These are phyloP conservation scores for Aviceda subcristata DNA, from an alignment of 2,113 vertebrate species.

Conservation along the genomic window DNA sequence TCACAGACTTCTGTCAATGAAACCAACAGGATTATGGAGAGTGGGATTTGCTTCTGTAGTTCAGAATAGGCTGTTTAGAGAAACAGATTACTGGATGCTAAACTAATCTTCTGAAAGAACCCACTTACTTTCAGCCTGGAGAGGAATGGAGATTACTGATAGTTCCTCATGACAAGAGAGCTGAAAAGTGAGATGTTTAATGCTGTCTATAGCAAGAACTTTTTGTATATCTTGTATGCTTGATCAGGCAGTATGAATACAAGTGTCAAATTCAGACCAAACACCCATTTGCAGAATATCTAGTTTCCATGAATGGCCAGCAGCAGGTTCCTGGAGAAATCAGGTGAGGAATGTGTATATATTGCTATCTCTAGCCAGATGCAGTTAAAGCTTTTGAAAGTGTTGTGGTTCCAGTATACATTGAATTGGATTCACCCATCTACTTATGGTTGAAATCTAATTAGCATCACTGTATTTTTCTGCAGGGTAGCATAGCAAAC, in stretches of 20 bases:
- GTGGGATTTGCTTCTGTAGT: background rate
- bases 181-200: background rate
- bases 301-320: background rate
- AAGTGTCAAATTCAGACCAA: background rate
- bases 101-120: background rate
- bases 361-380: background rate
- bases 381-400: background rate
- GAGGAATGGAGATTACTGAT: background rate
- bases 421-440: background rate
- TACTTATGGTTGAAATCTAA: background rate
- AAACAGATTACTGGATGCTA: background rate
- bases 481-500: background rate
- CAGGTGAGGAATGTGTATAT: background rate
- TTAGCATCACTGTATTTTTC: background rate
- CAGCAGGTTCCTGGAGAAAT: background rate
- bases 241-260: background rate
- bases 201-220: background rate
- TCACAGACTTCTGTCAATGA: background rate
- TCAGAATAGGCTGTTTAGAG: background rate
- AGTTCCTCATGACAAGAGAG: background rate
- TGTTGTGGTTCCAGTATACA: background rate
- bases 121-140: background rate
- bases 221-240: background rate
- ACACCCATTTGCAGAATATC: fast-evolving
- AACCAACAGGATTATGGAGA: background rate